phyloP scores from a whole-genome alignment of 1,140 invertebrate species.

The Drosophila malerkotliana region DNA sequence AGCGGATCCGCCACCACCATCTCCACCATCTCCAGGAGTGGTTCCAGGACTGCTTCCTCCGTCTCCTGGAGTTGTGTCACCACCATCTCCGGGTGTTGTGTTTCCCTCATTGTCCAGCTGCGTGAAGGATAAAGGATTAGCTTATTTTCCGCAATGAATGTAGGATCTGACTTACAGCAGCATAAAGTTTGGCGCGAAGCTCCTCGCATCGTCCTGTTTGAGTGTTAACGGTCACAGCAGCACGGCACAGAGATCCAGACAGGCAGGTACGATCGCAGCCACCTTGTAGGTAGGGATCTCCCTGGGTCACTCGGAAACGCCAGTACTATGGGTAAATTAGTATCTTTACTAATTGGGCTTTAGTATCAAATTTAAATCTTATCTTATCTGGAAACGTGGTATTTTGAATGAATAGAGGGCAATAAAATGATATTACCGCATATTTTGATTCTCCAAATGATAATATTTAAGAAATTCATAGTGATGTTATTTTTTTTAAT shows the following conservation, averaged over 20 bases:
- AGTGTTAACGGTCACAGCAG: conserved; percentile 85
- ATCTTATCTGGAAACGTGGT: conserved; percentile 1
- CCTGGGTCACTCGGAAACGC: conserved; percentile 86
- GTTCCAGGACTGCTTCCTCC: neutral
- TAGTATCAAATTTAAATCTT: neutral
- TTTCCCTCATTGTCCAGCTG: conserved; percentile 64
- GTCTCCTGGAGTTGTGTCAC: neutral
- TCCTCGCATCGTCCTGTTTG: conserved; percentile 86
- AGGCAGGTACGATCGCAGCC: conserved; percentile 86
- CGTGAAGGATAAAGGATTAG: neutral
- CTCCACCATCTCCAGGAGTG: neutral
- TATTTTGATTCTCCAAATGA: neutral
- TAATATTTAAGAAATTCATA: neutral
- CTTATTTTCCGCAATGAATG: neutral
- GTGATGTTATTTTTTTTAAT: too few relatives aligned
- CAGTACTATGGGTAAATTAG: conserved; percentile 81
- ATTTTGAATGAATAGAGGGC: neutral
- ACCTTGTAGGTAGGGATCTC: conserved; percentile 84
- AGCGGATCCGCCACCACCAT: conserved; percentile 37
- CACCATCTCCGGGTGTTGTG: neutral
- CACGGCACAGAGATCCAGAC: conserved; percentile 85
- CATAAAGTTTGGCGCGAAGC: conserved; percentile 70
- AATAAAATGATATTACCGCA: neutral
- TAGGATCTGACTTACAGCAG: conserved; percentile 49
- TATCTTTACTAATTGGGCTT: too few relatives aligned